These are phyloP conservation scores for Drosophila pegasa DNA, from an alignment of 2,888 invertebrate genomes.

Conservation along the genomic window DNA sequence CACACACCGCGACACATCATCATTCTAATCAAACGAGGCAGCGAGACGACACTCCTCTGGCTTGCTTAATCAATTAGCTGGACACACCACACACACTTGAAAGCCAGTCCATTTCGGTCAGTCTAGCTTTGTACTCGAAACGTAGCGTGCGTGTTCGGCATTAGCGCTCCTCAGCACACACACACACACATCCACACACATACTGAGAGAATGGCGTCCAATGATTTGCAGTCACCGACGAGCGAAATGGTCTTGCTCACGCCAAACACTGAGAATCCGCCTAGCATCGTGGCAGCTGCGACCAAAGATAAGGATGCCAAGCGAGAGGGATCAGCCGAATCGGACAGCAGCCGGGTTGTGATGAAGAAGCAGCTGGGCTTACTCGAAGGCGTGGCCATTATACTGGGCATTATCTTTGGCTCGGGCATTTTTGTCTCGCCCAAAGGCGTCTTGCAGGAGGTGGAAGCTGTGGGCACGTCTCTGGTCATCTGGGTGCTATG, in stretches of 20 bases:
- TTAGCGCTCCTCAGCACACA: constrained; percentile 21
- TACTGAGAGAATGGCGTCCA: constrained; percentile 65
- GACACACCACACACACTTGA: constrained; percentile 38
- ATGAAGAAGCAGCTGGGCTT: constrained; percentile 96
- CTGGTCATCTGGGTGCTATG: constrained; percentile 94
- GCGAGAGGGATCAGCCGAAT: constrained; percentile 73
- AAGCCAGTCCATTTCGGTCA: constrained; percentile 21
- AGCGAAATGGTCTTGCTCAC: constrained; percentile 84
- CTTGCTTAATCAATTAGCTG: constrained; percentile 71
- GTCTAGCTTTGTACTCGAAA: constrained; percentile 42
- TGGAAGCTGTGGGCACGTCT: constrained; percentile 95
- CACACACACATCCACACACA: neutral
- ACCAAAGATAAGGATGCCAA: constrained; percentile 35
- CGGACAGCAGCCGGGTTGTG: constrained; percentile 86
- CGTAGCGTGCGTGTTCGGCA: constrained; percentile 58
- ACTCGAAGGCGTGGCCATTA: constrained; percentile 96
- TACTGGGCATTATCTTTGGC: constrained; percentile 97
- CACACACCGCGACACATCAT: constrained; percentile 10
- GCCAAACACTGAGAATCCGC: constrained; percentile 76
- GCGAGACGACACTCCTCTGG: constrained; percentile 44
- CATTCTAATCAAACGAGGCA: constrained; percentile 39
- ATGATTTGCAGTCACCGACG: constrained; percentile 80
- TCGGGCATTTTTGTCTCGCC: constrained; percentile 98
- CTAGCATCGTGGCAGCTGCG: constrained; percentile 27
- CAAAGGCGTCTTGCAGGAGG: constrained; percentile 95